Evolutionary conservation across 2,113 vertebrate genomes (phyloP).

Genomic region (Centrocercus urophasianus): DNA sequence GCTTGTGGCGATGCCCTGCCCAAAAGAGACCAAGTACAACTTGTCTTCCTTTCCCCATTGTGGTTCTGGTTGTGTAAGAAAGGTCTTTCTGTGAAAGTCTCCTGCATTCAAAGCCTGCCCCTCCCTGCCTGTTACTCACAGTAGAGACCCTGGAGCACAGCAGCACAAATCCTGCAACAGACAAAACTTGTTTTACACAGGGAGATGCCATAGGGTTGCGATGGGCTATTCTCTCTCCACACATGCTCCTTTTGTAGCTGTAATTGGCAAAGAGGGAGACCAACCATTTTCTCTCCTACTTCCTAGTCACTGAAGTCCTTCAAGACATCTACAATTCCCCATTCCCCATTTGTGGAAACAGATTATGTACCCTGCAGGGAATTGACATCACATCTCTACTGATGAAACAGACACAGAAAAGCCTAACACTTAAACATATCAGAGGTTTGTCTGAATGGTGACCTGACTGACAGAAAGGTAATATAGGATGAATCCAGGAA

Average conservation of each 20-base stretch:
- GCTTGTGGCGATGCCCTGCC: background rate
- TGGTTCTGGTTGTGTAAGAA: background rate
- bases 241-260: fast-evolving
- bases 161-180: background rate
- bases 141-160: background rate
- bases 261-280: background rate
- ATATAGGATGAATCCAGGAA: background rate
- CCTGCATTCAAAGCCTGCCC: background rate
- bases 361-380: background rate
- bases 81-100: background rate
- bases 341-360: background rate
- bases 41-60: background rate
- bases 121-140: background rate
- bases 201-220: background rate
- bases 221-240: background rate
- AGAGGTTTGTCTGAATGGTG: background rate
- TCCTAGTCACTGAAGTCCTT: background rate
- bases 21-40: background rate
- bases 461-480: background rate
- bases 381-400: background rate
- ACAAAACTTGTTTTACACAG: background rate
- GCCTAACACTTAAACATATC: background rate
- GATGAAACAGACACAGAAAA: background rate
- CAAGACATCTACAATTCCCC: background rate
- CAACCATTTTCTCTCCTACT: background rate